A percentile compares a stretch with the other conserved stretches of the same genome.
Evolutionary conservation across 2,888 invertebrate genomes (phyloP).

Genomic region (Drosophila demipolita): DNA sequence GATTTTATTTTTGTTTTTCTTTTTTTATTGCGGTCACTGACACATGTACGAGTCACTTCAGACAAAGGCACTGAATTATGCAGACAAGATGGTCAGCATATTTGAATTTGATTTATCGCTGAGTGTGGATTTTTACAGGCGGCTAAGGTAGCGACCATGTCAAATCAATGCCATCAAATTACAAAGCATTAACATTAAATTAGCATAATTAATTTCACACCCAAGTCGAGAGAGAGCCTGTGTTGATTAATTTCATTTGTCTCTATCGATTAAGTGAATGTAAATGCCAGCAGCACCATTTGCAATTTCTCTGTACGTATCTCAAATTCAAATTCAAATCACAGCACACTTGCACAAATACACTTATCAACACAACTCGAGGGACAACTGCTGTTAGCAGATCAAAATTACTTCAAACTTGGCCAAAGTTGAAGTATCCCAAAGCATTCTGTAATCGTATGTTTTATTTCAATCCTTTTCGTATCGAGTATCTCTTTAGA

Average conservation of each 20-base stretch:
- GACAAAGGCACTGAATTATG: slow-evolving; percentile 67
- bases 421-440: slow-evolving; percentile 12
- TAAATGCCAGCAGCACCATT: slow-evolving; percentile 13
- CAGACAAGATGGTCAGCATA: slow-evolving; percentile 56
- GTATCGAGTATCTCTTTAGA: neutral
- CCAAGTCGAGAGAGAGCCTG: slow-evolving; percentile 2
- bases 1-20: slow-evolving; percentile 20
- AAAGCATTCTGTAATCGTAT: slow-evolving; percentile 3
- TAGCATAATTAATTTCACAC: slow-evolving; percentile 75
- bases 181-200: slow-evolving; percentile 65
- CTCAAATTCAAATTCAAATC: neutral
- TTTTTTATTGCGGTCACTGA: slow-evolving; percentile 66
- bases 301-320: slow-evolving; percentile 32
- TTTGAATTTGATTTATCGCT: slow-evolving; percentile 70
- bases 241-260: slow-evolving; percentile 52
- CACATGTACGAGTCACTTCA: slow-evolving; percentile 66
- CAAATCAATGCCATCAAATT: slow-evolving; percentile 75
- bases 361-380: neutral
- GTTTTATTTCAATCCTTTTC: slow-evolving; percentile 6
- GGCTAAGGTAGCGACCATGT: slow-evolving; percentile 38
- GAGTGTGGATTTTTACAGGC: slow-evolving; percentile 47
- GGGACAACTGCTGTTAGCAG: neutral
- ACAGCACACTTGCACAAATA: neutral
- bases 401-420: slow-evolving; percentile 16
- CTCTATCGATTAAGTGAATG: slow-evolving; percentile 19